Conservation (phyloP, 2,888 invertebrate genomes). For the Salticus scenicus region DNA sequence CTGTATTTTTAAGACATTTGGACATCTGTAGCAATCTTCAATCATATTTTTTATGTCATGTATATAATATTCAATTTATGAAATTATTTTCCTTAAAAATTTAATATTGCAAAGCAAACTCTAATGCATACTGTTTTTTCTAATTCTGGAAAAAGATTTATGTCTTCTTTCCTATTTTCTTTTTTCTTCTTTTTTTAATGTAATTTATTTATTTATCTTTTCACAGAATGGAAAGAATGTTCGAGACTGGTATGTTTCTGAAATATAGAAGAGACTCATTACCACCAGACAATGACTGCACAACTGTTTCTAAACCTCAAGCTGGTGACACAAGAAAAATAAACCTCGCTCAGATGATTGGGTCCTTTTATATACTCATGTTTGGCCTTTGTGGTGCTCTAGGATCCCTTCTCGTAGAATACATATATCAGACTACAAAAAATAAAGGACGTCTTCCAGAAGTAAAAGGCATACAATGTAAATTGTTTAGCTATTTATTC, state of each 20-base stretch:
- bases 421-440: conserved; percentile 13
- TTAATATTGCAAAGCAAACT: too few species aligned
- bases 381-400: conserved; percentile 80
- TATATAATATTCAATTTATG: too few species aligned
- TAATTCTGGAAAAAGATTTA: too few species aligned
- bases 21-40: too few species aligned
- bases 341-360: conserved; percentile 92
- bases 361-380: conserved; percentile 89
- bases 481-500: neutral
- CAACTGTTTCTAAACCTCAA: conserved; percentile 73
- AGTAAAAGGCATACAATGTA: conserved; percentile 24
- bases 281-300: conserved; percentile 87
- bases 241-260: conserved; percentile 87
- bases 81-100: too few species aligned
- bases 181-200: too few species aligned
- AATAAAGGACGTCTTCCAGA: conserved; percentile 11
- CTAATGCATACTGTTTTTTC: too few species aligned
- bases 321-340: conserved; percentile 86
- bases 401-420: conserved; percentile 62
- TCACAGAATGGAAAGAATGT: conserved; percentile 74
- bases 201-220: neutral
- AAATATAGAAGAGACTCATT: conserved; percentile 88
- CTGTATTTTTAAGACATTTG: too few species aligned
- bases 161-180: too few species aligned
- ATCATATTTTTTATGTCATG: too few species aligned